phyloP scores from a whole-genome alignment of 2,888 invertebrate species.

The Meandrusa payeni region DNA sequence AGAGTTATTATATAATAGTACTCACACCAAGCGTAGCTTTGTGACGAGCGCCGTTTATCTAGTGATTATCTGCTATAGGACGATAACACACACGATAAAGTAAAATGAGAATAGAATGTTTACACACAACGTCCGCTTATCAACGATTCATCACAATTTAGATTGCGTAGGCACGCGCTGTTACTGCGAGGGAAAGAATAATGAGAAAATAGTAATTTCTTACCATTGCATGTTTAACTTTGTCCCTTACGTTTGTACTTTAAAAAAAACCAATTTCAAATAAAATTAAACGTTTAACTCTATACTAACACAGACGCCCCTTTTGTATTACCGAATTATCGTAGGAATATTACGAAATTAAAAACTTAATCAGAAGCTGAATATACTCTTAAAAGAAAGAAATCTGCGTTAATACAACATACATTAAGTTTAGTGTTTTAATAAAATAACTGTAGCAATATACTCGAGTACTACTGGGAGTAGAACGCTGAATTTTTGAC shows the following conservation, averaged over 20 bases:
- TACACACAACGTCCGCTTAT: conserved; percentile 35
- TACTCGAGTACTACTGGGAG: too few relatives aligned
- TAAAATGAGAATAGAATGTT: conserved; percentile 26
- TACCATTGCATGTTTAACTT: too few relatives aligned
- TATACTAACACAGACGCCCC: too few relatives aligned
- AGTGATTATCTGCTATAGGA: conserved; percentile 30
- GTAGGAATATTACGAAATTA: too few relatives aligned
- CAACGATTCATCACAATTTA: conserved; percentile 21
- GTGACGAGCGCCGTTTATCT: conserved; percentile 27
- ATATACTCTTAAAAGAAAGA: too few relatives aligned
- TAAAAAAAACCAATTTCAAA: conserved; percentile 7
- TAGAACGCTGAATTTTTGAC: too few relatives aligned
- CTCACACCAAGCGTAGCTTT: conserved; percentile 6
- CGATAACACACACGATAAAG: conserved; percentile 32
- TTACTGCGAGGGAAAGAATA: conserved; percentile 17
- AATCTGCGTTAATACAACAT: too few relatives aligned
- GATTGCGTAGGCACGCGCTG: conserved; percentile 19
- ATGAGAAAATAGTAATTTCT: conserved; percentile 23
- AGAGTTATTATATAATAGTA: conserved; percentile 13
- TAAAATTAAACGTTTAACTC: too few relatives aligned
- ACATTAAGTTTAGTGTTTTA: too few relatives aligned
- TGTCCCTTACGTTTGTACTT: conserved; percentile 10
- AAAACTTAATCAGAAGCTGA: too few relatives aligned
- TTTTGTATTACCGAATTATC: too few relatives aligned
- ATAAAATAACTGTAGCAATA: too few relatives aligned